phyloP scores from a whole-genome alignment of 2,797 vertebrate species.

The Heteromormyrus szaboi region DNA sequence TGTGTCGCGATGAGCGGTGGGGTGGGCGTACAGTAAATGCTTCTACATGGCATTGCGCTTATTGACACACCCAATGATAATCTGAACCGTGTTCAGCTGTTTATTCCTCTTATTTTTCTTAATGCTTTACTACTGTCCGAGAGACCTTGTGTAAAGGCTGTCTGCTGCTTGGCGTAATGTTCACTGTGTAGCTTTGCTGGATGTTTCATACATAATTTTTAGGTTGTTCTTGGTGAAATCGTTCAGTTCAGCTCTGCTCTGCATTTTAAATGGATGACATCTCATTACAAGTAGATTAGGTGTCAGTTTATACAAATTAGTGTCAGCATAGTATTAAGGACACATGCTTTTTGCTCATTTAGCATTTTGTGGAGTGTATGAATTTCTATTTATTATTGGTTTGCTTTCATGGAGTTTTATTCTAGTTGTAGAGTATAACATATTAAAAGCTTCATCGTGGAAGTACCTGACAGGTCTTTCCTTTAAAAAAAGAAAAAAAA shows the following conservation, averaged over 20 bases:
- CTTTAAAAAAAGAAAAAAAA: not conserved
- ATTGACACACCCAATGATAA: slow-evolving; percentile 90
- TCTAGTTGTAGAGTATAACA: not conserved
- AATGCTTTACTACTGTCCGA: slow-evolving; percentile 17
- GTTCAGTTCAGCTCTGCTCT: slow-evolving; percentile 25
- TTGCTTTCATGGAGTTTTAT: slow-evolving; percentile 11
- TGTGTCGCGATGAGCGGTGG: slow-evolving; percentile 79
- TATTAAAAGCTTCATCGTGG: not conserved
- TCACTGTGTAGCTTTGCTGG: slow-evolving; percentile 31
- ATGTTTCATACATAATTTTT: slow-evolving; percentile 12
- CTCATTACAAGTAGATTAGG: not conserved
- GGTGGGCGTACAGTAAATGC: slow-evolving; percentile 92
- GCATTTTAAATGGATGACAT: slow-evolving; percentile 13
- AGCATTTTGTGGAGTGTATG: not conserved
- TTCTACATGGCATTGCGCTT: slow-evolving; percentile 92
- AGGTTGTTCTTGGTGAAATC: slow-evolving; percentile 25
- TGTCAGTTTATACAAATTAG: not conserved
- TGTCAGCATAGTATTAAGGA: not conserved
- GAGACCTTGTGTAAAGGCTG: not conserved
- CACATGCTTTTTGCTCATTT: not conserved
- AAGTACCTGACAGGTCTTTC: not conserved
- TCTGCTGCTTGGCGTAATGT: slow-evolving; percentile 25
- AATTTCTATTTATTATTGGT: not conserved
- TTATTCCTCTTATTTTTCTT: slow-evolving; percentile 63
- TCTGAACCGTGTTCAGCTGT: slow-evolving; percentile 99